These are phyloP conservation scores for Amphibalanus amphitrite DNA, from an alignment of 1,140 invertebrate species.

Conservation along the genomic window DNA sequence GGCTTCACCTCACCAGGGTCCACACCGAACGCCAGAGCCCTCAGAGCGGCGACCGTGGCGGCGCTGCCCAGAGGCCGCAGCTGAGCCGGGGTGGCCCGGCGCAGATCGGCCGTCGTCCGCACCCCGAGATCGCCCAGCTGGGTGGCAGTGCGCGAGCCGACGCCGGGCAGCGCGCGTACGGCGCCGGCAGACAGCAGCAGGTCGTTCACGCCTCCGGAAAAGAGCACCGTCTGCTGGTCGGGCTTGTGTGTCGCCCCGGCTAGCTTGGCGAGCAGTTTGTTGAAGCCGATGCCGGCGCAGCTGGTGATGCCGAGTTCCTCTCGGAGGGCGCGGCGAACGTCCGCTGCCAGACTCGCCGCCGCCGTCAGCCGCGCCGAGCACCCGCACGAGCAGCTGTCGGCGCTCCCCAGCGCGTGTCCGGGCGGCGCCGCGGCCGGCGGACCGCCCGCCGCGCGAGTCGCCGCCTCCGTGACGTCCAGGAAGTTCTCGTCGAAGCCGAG, in stretches of 20 bases:
- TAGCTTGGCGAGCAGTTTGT: slow-evolving; percentile 64
- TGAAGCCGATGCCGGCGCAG: slow-evolving; percentile 63
- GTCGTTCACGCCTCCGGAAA: slow-evolving; percentile 39
- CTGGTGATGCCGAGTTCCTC: slow-evolving; percentile 49
- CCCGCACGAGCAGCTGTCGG: slow-evolving; percentile 44
- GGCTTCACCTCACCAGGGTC: slow-evolving; percentile 48
- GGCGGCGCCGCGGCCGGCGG: slow-evolving; percentile 17
- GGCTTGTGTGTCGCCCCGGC: slow-evolving; percentile 52
- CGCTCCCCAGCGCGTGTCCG: slow-evolving; percentile 15
- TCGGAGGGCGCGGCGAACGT: slow-evolving; percentile 45
- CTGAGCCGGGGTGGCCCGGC: slow-evolving; percentile 36
- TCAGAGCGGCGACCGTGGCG: slow-evolving; percentile 43
- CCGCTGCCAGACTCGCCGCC: slow-evolving; percentile 45
- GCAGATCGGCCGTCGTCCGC: slow-evolving; percentile 42
- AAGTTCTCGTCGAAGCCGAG: slow-evolving; percentile 64
- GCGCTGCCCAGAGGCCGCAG: slow-evolving; percentile 43
- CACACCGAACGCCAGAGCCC: slow-evolving; percentile 46
- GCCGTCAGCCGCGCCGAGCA: slow-evolving; percentile 43
- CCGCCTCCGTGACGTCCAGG: slow-evolving; percentile 48
- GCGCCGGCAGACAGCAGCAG: slow-evolving; percentile 41
- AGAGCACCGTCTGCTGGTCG: slow-evolving; percentile 59
- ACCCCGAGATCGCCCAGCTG: slow-evolving; percentile 43
- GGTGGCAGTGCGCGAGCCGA: slow-evolving; percentile 46
- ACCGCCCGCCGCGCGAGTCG: slow-evolving; percentile 27
- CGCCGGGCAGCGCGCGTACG: slow-evolving; percentile 46